Conservation (phyloP, 2,888 invertebrate species). For the Trisateles emortualis region DNA sequence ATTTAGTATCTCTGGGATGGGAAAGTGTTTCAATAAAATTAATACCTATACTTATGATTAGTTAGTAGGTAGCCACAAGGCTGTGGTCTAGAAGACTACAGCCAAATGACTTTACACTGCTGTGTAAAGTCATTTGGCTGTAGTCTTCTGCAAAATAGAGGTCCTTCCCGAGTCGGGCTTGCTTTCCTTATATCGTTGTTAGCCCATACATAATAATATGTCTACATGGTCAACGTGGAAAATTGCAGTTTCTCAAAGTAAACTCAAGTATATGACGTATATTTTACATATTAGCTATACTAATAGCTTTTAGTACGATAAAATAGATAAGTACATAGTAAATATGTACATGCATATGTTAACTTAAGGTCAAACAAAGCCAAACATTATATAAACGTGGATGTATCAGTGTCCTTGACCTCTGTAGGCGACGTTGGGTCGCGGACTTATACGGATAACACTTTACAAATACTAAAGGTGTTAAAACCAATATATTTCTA, state of each 20-base stretch:
- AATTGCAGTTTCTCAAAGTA: slow-evolving; percentile 4
- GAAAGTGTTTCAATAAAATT: too few species aligned
- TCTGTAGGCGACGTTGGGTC: slow-evolving; percentile 50
- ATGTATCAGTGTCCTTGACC: slow-evolving; percentile 61
- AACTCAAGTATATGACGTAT: slow-evolving; percentile 13
- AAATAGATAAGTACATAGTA: slow-evolving; percentile 17
- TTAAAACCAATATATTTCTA: slow-evolving; percentile 67
- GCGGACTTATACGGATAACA: slow-evolving; percentile 61
- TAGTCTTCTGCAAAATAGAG: too few species aligned
- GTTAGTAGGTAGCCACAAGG: too few species aligned
- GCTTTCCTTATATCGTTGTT: too few species aligned
- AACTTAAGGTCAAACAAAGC: slow-evolving; percentile 26
- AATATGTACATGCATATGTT: slow-evolving; percentile 33
- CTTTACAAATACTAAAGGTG: slow-evolving; percentile 66
- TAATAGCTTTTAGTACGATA: slow-evolving; percentile 14
- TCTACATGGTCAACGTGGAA: background rate
- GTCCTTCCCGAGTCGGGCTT: too few species aligned
- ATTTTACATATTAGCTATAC: slow-evolving; percentile 13
- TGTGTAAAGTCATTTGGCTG: too few species aligned
- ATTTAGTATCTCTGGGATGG: too few species aligned
- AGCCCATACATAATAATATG: background rate
- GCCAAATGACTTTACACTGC: too few species aligned
- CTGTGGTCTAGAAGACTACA: too few species aligned
- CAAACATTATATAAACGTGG: slow-evolving; percentile 40
- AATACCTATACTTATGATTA: too few species aligned